These are phyloP conservation scores for Ditylenchus dipsaci DNA, from an alignment of 1,140 invertebrate genomes.

Conservation along the genomic window DNA sequence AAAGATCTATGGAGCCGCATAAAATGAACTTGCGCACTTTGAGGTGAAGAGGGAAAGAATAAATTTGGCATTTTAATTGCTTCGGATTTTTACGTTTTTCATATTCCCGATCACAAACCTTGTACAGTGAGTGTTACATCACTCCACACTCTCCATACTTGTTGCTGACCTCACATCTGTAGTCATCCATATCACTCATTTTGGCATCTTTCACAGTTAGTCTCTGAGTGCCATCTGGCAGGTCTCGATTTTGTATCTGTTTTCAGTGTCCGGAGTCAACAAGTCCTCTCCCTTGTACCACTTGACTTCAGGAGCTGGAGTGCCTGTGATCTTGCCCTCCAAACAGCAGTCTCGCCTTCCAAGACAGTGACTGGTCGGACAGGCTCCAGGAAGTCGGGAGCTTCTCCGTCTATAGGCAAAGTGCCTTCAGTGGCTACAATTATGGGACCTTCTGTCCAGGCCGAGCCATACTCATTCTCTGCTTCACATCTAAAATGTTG, in stretches of 20 bases:
- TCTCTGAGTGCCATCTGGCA: slow-evolving; percentile 73
- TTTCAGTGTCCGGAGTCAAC: slow-evolving; percentile 1
- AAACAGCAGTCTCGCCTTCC: slow-evolving; percentile 83
- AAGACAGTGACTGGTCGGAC: slow-evolving; percentile 61
- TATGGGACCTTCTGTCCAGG: slow-evolving; percentile 57
- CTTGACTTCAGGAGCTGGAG: slow-evolving; percentile 76
- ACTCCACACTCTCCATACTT: slow-evolving; percentile 48
- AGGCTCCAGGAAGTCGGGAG: slow-evolving; percentile 53
- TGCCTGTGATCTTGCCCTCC: slow-evolving; percentile 79
- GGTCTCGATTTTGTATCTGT: slow-evolving; percentile 60
- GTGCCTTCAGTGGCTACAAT: slow-evolving; percentile 50
- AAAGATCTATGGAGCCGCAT: no score
- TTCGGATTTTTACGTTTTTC: no score
- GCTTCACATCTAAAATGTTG: slow-evolving; percentile 39
- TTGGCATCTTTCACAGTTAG: slow-evolving; percentile 70
- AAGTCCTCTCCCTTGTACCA: slow-evolving; percentile 75
- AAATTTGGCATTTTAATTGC: no score
- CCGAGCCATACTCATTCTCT: slow-evolving; percentile 52
- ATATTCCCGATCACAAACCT: no score
- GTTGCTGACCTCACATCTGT: slow-evolving; percentile 41
- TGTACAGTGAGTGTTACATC: slow-evolving; percentile 46
- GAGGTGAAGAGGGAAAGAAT: no score
- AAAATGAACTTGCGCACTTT: no score
- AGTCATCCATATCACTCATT: slow-evolving; percentile 33
- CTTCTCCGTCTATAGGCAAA: slow-evolving; percentile 50